Base-by-base conservation (phyloP, 1,140 invertebrate genomes). In the Ctenoplectra terminalis region DNA sequence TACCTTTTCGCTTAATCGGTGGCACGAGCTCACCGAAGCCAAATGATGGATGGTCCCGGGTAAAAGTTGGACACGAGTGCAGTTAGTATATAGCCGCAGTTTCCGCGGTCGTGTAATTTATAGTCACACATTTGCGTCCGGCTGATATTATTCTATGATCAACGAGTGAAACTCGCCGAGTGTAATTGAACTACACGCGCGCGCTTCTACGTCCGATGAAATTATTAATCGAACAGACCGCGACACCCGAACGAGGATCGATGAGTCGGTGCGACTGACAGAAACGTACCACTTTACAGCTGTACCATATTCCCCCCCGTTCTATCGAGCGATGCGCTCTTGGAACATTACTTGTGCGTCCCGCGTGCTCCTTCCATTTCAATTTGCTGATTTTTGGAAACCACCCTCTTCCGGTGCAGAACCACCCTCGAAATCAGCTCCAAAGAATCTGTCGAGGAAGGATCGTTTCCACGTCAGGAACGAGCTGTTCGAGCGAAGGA, bases 121-220 rank as follows among this genome's bases (percentile, higher is more conserved):
- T 82, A 82, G 74, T 82, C 81, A 29, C 74, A 17, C 66, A 78
- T 82, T 70, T 70, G 64, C 75, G 60, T 77, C 66, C 64, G 34
- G n/a, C 58, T 48, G 80, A 82, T 70, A 82, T 82, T 78, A 70
- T 82, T 82, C 64, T 54, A 64, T 82, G 74, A 82, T 82, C 81
- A 76, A 71, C 81, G 74, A 17, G 74, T 61, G 74, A 82, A 60
- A 78, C 81, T 54, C 74, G 56, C 23, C 23, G 48, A 34, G 46
- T 69, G 75, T 78, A 82, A 82, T 82, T 70, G 74, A 82, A 82
- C 48, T 60, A 37, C 60, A 34, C 50, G 50, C 52, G 37, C 54
- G 34, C 29, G 31, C 69, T 82, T 63, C 34, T 64, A 31, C 31
- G 40, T 61, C 58, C 29, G 26, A 23, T 29, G 54, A 70, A 82